A percentile compares a stretch with the other conserved stretches of the same genome.
Evolutionary conservation across 2,113 vertebrate genomes (phyloP).

Genomic region (crab-eating macaque (Macaca fascicularis)): DNA sequence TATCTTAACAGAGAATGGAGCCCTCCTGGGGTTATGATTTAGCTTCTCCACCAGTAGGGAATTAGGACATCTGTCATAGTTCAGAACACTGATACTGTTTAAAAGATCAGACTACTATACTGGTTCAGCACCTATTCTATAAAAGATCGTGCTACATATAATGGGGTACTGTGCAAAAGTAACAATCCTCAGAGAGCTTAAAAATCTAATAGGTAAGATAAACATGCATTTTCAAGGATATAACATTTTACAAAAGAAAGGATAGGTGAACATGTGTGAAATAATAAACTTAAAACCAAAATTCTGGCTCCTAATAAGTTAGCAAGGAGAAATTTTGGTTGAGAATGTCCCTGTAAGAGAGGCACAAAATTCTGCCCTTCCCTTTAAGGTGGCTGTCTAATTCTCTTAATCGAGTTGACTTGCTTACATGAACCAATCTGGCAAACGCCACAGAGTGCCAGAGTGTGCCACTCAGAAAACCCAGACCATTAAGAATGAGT

Average conservation of each 20-base stretch:
- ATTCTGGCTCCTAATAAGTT: background rate
- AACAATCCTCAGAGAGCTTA: background rate
- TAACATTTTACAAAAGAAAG: slow-evolving; percentile 29
- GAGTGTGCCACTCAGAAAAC: slow-evolving; percentile 33
- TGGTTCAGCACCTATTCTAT: background rate
- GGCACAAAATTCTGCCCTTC: background rate
- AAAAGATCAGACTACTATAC: background rate
- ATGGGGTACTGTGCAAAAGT: background rate
- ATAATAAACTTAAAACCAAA: slow-evolving; percentile 51
- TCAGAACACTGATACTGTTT: background rate
- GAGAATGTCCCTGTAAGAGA: background rate
- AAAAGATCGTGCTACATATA: background rate
- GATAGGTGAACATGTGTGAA: background rate
- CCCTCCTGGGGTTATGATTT: background rate
- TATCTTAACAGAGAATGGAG: background rate
- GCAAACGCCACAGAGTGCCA: background rate
- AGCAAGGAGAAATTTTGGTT: background rate
- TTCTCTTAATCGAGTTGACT: background rate
- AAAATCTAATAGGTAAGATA: slow-evolving; percentile 18
- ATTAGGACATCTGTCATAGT: background rate
- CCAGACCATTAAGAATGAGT: slow-evolving; percentile 57
- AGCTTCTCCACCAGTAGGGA: background rate
- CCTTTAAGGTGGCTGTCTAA: background rate
- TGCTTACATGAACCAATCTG: background rate
- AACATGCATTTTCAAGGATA: background rate